Evolutionary conservation across 2,797 vertebrate genomes (phyloP).

Genomic region (Paguma larvata): DNA sequence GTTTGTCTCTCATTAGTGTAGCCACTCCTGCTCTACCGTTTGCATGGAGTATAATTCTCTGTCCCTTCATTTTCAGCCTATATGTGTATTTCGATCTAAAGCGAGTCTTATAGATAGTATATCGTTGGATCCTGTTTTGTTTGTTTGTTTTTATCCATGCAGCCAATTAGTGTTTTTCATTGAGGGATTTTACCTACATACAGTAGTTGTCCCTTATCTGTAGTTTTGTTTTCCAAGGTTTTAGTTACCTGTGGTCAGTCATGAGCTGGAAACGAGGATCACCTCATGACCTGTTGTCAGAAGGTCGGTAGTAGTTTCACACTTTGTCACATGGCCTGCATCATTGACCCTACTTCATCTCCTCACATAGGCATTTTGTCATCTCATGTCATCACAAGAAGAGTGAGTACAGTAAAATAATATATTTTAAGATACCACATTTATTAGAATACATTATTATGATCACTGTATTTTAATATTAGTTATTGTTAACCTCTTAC

Average conservation of each 20-base stretch:
- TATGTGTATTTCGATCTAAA: neutral
- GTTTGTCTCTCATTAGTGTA: neutral
- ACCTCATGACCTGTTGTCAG: neutral
- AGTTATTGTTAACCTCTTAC: neutral
- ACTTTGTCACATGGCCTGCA: neutral
- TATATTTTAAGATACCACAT: neutral
- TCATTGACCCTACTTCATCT: neutral
- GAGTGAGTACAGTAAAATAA: neutral
- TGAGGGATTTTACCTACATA: neutral
- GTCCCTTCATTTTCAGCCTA: neutral
- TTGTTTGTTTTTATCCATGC: neutral
- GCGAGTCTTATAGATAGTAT: neutral
- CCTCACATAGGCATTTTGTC: neutral
- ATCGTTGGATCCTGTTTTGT: neutral
- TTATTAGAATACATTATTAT: neutral
- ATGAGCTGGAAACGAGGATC: neutral
- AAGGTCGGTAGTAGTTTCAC: neutral
- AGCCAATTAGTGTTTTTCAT: neutral
- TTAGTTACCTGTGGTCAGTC: neutral
- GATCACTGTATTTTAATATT: neutral
- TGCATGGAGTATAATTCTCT: neutral
- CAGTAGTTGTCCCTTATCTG: neutral
- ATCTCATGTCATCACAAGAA: neutral
- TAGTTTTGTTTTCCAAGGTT: neutral
- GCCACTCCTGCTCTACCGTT: neutral